These are phyloP conservation scores for Pemphigus obesinymphae DNA, from an alignment of 1,140 invertebrate species.

Conservation along the genomic window DNA sequence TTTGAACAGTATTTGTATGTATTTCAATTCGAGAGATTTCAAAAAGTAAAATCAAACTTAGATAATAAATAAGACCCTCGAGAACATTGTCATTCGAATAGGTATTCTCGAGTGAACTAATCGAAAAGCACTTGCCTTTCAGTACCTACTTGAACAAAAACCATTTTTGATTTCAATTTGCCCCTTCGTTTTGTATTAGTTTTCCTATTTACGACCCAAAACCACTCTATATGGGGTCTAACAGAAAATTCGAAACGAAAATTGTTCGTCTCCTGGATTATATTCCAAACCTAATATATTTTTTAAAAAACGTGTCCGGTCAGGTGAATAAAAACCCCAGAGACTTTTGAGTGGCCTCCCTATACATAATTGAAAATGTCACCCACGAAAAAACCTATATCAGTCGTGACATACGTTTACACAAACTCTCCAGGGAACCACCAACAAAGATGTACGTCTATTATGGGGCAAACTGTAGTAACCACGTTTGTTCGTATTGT, in stretches of 20 bases:
- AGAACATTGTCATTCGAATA: background rate
- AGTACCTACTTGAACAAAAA: background rate
- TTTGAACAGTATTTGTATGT: background rate
- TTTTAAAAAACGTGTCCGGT: slow-evolving; percentile 16
- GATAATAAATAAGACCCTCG: background rate
- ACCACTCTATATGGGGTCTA: background rate
- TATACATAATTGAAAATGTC: slow-evolving; percentile 34
- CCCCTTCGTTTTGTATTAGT: background rate
- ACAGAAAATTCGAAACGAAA: background rate
- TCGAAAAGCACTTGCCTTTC: background rate
- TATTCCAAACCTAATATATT: slow-evolving; percentile 11
- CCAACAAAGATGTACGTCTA: background rate
- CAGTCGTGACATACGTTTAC: slow-evolving; percentile 8
- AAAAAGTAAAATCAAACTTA: background rate
- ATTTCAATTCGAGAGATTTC: background rate
- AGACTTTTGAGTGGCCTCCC: slow-evolving; percentile 8
- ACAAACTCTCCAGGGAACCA: background rate
- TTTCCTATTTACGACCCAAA: background rate
- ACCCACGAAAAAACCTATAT: slow-evolving; percentile 12
- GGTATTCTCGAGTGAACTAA: background rate
- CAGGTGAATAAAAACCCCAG: slow-evolving; percentile 35
- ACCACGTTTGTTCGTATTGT: background rate
- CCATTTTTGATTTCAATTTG: slow-evolving; percentile 18
- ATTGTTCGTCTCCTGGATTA: background rate
- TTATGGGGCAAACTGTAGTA: background rate